phyloP scores from a whole-genome alignment of 2,797 vertebrate species.

The Kryptopterus vitreolus region DNA sequence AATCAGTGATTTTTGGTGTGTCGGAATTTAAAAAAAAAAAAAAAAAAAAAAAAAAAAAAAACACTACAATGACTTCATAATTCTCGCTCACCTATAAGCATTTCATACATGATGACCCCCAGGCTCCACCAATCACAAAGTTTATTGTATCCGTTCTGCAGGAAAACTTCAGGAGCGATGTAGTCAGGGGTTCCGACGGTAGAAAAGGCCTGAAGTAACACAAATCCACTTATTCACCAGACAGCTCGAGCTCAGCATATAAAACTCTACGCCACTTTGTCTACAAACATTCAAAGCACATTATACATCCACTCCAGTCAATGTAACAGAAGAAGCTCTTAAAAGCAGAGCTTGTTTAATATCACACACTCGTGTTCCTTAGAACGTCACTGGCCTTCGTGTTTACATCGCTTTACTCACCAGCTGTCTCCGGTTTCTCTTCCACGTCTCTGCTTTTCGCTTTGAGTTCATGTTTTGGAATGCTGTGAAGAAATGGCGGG shows the following conservation, averaged over 20 bases:
- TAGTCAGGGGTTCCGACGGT: constrained; percentile 90
- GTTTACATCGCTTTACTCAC: constrained; percentile 65
- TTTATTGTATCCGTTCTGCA: constrained; percentile 91
- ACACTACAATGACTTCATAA: not conserved
- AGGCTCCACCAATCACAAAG: constrained; percentile 92
- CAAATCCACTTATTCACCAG: not conserved
- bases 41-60: not conserved
- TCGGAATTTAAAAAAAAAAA: not conserved
- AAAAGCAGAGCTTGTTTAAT: constrained; percentile 9
- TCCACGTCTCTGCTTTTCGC: constrained; percentile 91
- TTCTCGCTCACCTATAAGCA: constrained; percentile 64
- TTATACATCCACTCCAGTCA: not conserved
- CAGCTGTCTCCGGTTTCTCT: constrained; percentile 84
- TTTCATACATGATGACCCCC: constrained; percentile 92
- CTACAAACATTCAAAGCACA: not conserved
- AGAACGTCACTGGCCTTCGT: not conserved
- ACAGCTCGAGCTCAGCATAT: not conserved
- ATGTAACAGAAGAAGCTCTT: not conserved
- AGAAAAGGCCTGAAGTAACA: constrained; percentile 79
- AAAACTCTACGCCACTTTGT: not conserved
- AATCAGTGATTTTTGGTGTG: not conserved
- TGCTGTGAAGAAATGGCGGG: constrained; percentile 66
- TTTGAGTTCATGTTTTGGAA: constrained; percentile 94
- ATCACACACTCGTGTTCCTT: not conserved
- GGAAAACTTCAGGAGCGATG: constrained; percentile 88